Conservation (phyloP, 2,888 invertebrate species). For the Cheilosia impressa region DNA sequence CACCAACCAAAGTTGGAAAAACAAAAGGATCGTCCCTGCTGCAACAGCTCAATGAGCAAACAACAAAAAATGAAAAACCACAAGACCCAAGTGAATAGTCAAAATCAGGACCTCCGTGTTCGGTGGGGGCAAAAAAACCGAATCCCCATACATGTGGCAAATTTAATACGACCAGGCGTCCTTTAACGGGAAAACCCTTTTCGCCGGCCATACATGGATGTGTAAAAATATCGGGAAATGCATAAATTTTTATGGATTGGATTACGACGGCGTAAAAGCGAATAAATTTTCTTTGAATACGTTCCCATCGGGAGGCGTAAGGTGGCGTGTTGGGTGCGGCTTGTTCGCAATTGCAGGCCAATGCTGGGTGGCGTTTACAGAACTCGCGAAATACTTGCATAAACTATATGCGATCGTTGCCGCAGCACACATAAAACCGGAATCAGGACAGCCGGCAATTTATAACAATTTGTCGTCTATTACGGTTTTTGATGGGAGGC, state of each 20-base stretch:
- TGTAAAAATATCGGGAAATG: slow-evolving; percentile 75
- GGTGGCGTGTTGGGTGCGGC: slow-evolving; percentile 24
- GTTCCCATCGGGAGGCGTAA: slow-evolving; percentile 31
- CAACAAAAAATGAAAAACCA: slow-evolving; percentile 13
- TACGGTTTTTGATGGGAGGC: slow-evolving; percentile 60
- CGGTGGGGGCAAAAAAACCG: slow-evolving; percentile 25
- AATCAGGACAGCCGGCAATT: slow-evolving; percentile 68
- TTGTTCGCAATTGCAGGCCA: slow-evolving; percentile 3
- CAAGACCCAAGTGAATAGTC: slow-evolving; percentile 61
- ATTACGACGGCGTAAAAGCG: slow-evolving; percentile 75
- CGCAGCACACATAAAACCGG: slow-evolving; percentile 41
- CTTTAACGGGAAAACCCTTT: slow-evolving; percentile 30
- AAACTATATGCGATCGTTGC: slow-evolving; percentile 38
- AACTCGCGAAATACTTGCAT: slow-evolving; percentile 46
- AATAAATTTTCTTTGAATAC: slow-evolving; percentile 69
- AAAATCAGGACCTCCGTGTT: slow-evolving; percentile 57
- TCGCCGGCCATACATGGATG: background rate
- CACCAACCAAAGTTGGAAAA: slow-evolving; percentile 3
- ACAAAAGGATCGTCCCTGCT: slow-evolving; percentile 36
- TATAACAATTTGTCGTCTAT: slow-evolving; percentile 75
- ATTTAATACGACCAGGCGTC: slow-evolving; percentile 29
- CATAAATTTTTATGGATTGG: slow-evolving; percentile 75
- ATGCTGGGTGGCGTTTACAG: slow-evolving; percentile 41
- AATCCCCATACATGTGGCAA: slow-evolving; percentile 39
- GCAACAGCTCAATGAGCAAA: background rate